These are phyloP conservation scores for Catostylus mosaicus DNA, from an alignment of 30 jellyfish, hydroid and myxozoan species.

Conservation along the genomic window DNA sequence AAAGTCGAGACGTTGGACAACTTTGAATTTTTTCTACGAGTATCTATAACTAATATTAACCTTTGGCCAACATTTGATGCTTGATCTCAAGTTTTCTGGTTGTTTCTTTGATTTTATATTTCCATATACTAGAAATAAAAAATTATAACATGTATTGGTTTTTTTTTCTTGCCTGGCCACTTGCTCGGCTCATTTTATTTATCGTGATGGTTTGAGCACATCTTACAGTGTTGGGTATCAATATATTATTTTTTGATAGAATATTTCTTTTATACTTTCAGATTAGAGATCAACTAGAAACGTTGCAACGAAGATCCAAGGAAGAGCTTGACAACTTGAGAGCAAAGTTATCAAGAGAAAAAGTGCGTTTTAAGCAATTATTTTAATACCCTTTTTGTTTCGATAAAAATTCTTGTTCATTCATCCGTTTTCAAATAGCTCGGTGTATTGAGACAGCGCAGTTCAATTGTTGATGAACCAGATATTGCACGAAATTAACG, in stretches of 20 bases:
- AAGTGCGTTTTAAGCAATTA: constrained; percentile 27
- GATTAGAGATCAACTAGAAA: constrained; percentile 44
- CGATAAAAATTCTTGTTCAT: too few relatives aligned
- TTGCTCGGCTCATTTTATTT: too few relatives aligned
- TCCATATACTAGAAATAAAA: background rate
- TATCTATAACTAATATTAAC: too few relatives aligned
- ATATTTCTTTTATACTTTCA: background rate
- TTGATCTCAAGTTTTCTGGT: too few relatives aligned
- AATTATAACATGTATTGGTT: background rate
- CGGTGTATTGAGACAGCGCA: too few relatives aligned
- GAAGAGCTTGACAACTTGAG: constrained; percentile 51
- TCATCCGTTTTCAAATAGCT: too few relatives aligned
- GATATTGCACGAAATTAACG: too few relatives aligned
- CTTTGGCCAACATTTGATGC: too few relatives aligned
- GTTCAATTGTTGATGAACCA: too few relatives aligned
- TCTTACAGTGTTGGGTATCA: background rate
- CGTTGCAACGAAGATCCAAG: constrained; percentile 60
- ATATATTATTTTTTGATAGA: background rate
- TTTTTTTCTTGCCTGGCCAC: background rate
- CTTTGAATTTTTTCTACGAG: too few relatives aligned
- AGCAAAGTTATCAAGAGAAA: constrained; percentile 17
- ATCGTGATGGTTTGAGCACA: background rate
- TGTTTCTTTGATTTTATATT: background rate
- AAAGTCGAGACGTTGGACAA: too few relatives aligned
- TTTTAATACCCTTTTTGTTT: too few relatives aligned